Evolutionary conservation across 2,888 invertebrate genomes (phyloP).

Genomic region (Conistra vaccinii): DNA sequence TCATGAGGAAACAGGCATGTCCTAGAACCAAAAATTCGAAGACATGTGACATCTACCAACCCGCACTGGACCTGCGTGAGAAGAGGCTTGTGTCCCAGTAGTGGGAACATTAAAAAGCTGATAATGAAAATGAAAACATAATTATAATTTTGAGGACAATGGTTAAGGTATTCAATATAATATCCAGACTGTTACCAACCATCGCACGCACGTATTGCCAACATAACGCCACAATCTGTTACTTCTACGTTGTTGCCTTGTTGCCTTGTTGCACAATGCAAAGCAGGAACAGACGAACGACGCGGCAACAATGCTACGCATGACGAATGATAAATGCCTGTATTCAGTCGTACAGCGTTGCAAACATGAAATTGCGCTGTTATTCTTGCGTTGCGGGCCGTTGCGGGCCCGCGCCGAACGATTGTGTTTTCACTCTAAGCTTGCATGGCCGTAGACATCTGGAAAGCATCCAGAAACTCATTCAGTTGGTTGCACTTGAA

Average conservation of each 20-base stretch:
- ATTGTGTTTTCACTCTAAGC: conserved; percentile 41
- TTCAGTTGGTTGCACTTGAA: conserved; percentile 84
- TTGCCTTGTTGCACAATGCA: conserved; percentile 17
- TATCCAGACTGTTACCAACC: background rate
- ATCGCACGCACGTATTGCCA: background rate
- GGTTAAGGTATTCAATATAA: too few species aligned
- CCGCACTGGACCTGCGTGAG: too few species aligned
- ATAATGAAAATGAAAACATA: too few species aligned
- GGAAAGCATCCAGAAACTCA: conserved; percentile 81
- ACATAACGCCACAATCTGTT: conserved; percentile 19
- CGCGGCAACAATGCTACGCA: conserved; percentile 20
- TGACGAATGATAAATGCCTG: conserved; percentile 39
- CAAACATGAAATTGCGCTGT: conserved; percentile 22
- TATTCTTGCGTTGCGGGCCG: background rate
- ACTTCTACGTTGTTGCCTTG: conserved; percentile 13
- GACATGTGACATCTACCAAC: too few species aligned
- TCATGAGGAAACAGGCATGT: too few species aligned
- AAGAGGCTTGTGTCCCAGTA: too few species aligned
- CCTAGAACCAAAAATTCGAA: too few species aligned
- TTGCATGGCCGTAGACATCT: conserved; percentile 71
- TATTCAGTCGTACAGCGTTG: background rate
- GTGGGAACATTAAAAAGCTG: too few species aligned
- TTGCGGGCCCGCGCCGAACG: background rate
- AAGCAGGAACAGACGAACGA: background rate
- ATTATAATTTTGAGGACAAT: too few species aligned